These are phyloP conservation scores for Bovichtus variegatus DNA, from an alignment of 2,797 vertebrate species.

Conservation along the genomic window DNA sequence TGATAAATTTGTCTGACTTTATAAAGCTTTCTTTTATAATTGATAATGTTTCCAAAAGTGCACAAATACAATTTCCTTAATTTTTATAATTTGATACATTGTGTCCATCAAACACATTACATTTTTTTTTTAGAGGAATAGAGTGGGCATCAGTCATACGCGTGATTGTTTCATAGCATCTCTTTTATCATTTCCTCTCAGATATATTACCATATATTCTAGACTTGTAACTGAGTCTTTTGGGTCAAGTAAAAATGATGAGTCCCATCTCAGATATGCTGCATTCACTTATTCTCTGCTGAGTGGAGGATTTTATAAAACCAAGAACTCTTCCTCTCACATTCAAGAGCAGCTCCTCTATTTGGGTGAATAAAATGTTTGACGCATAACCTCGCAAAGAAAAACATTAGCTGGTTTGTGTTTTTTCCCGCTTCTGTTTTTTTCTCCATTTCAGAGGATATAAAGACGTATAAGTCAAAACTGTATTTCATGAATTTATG, in stretches of 20 bases:
- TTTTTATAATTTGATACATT: constrained; percentile 7
- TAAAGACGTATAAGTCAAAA: constrained; percentile 11
- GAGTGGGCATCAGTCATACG: not conserved
- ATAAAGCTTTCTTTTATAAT: not conserved
- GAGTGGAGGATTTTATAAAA: constrained; percentile 34
- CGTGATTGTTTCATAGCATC: constrained; percentile 10
- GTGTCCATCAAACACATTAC: constrained; percentile 8
- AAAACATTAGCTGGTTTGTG: constrained; percentile 5
- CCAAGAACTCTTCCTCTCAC: constrained; percentile 1
- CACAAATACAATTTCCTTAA: not conserved
- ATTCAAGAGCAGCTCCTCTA: constrained; percentile 1
- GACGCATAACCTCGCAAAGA: constrained; percentile 24
- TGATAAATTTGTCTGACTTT: constrained; percentile 9
- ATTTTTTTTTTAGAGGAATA: not conserved
- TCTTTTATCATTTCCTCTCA: constrained; percentile 44
- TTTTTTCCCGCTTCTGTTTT: constrained; percentile 17
- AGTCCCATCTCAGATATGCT: constrained; percentile 36
- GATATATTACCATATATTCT: constrained; percentile 33
- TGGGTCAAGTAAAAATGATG: constrained; percentile 43
- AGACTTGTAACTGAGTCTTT: constrained; percentile 27
- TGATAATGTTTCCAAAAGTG: not conserved
- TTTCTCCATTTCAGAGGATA: constrained; percentile 10
- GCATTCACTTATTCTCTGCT: constrained; percentile 15
- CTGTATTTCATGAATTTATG: not conserved
- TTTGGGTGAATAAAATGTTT: constrained; percentile 32